Evolutionary conservation across 2,113 vertebrate genomes (phyloP).

Genomic region (Caretta caretta): DNA sequence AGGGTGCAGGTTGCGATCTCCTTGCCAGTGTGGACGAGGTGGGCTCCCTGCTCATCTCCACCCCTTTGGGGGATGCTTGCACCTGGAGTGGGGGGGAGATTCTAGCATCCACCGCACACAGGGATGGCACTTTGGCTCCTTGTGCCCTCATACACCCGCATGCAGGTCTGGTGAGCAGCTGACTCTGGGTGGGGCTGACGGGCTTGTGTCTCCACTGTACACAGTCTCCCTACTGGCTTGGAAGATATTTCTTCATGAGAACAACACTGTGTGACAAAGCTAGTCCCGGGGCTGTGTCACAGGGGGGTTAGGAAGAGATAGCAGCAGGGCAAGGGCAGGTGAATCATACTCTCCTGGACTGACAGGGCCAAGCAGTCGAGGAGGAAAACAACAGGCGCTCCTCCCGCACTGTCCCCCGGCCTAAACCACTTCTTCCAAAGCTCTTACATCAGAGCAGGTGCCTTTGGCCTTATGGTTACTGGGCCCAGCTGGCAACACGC

Average conservation of each 20-base stretch:
- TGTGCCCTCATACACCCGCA: neutral
- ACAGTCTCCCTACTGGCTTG: rapidly evolving
- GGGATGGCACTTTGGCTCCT: rapidly evolving
- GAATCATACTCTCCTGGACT: neutral
- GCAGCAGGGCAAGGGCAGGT: neutral
- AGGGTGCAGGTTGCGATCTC: neutral
- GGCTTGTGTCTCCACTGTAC: neutral
- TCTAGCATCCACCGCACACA: rapidly evolving
- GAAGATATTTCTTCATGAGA: neutral
- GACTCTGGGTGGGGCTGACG: neutral
- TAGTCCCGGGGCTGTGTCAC: rapidly evolving
- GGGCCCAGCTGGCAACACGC: neutral
- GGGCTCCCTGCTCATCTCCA: neutral
- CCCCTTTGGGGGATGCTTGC: neutral
- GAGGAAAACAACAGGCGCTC: neutral
- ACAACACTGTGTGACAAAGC: neutral
- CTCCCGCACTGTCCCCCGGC: rapidly evolving
- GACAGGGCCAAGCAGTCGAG: rapidly evolving
- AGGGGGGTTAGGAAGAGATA: rapidly evolving
- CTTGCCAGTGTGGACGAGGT: neutral
- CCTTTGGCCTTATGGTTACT: rapidly evolving
- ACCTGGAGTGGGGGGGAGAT: neutral
- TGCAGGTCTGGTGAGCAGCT: neutral
- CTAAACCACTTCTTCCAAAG: rapidly evolving
- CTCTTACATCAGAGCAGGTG: neutral